Conservation (phyloP, 1,140 invertebrate genomes). For the Drosophila sproati region DNA sequence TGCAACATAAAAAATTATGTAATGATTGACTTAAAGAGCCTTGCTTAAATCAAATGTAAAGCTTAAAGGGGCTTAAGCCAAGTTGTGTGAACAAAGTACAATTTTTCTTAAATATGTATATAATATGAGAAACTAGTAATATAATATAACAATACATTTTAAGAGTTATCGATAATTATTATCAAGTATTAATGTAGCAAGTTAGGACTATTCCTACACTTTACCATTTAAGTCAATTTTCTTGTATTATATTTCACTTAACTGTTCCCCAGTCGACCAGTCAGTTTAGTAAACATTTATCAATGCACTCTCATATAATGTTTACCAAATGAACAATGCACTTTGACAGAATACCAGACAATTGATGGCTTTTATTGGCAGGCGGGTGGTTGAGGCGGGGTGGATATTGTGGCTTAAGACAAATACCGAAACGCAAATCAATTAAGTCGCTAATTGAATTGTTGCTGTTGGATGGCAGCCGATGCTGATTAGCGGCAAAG, state of each 20-base stretch:
- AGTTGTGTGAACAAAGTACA: neutral
- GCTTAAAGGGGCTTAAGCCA: neutral
- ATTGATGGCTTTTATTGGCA: slow-evolving; percentile 8
- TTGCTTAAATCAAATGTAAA: neutral
- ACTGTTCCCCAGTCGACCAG: neutral
- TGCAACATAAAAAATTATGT: slow-evolving; percentile 30
- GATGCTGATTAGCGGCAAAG: slow-evolving; percentile 51
- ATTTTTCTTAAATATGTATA: no score
- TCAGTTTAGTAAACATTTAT: neutral
- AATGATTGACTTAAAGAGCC: neutral
- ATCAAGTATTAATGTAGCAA: no score
- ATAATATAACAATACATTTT: no score
- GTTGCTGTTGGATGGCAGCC: slow-evolving; percentile 27
- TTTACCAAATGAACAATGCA: slow-evolving; percentile 21
- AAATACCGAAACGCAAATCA: slow-evolving; percentile 53
- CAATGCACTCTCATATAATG: slow-evolving; percentile 1
- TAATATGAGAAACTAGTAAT: no score
- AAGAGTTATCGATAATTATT: no score
- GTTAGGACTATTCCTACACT: no score
- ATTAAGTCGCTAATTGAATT: slow-evolving; percentile 57
- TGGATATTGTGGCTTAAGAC: slow-evolving; percentile 7
- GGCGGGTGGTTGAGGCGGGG: neutral
- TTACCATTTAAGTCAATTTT: no score
- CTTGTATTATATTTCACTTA: neutral
- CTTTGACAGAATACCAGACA: slow-evolving; percentile 19